A percentile compares a stretch with the other conserved stretches of the same genome.
phyloP scores from a whole-genome alignment of 2,797 vertebrate genomes.

The Capromys pilorides region DNA sequence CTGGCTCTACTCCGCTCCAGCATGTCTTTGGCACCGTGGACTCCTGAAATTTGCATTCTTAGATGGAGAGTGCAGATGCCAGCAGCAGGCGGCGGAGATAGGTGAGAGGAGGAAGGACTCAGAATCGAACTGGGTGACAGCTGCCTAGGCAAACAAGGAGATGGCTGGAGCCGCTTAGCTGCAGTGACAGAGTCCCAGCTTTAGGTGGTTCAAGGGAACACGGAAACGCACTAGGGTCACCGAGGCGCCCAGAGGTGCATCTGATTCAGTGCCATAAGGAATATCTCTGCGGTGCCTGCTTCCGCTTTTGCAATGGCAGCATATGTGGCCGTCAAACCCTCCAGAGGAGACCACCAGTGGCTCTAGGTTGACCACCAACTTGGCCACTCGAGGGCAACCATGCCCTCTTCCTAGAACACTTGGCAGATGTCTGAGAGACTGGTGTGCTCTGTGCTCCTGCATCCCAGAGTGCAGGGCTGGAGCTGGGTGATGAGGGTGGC shows the following conservation, averaged over 20 bases:
- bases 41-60: slow-evolving; percentile 66
- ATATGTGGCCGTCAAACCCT: background rate
- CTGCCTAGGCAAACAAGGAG: background rate
- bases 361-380: background rate
- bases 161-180: background rate
- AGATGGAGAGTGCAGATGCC: background rate
- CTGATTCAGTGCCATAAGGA: background rate
- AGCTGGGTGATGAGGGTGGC: background rate
- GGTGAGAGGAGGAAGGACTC: background rate
- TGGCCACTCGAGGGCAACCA: background rate
- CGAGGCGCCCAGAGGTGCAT: background rate
- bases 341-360: background rate
- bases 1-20: background rate
- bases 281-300: background rate
- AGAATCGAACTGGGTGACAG: background rate
- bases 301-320: background rate
- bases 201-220: background rate
- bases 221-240: background rate
- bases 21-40: background rate
- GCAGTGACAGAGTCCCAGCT: background rate
- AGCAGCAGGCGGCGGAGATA: background rate
- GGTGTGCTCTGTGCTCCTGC: background rate
- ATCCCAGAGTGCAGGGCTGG: background rate
- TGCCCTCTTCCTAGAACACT: background rate
- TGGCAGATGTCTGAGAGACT: background rate